Percentiles rank a stretch among this genome's conserved stretches.
phyloP scores from a whole-genome alignment of 2,888 invertebrate species.

The Spialia ferax region DNA sequence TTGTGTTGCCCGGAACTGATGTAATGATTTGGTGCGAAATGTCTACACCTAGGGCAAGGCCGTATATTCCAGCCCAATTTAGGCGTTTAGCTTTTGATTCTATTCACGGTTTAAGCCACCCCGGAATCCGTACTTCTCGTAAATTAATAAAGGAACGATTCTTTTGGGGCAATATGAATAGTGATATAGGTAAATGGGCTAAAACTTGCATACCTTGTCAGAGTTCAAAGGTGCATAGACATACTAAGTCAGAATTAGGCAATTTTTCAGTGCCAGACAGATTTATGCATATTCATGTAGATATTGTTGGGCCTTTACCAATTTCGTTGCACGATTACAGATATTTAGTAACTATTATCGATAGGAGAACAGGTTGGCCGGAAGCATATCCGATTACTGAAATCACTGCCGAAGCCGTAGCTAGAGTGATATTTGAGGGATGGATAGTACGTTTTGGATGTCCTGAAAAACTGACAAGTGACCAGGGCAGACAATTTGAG shows the following conservation, averaged over 20 bases:
- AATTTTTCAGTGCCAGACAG: neutral
- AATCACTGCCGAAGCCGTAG: neutral
- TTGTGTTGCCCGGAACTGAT: neutral
- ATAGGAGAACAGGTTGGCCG: conserved; percentile 4
- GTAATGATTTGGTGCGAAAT: conserved; percentile 1
- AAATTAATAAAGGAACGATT: conserved; percentile 1
- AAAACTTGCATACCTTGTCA: neutral
- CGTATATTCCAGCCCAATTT: conserved; percentile 4
- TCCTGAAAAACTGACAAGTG: neutral
- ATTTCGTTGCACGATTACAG: conserved; percentile 4
- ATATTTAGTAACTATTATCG: conserved; percentile 1
- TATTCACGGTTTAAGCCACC: conserved; percentile 2
- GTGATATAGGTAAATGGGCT: conserved; percentile 1
- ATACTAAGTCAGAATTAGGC: conserved; percentile 4
- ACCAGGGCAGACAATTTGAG: conserved; percentile 10
- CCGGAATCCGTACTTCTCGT: conserved; percentile 4
- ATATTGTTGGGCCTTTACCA: conserved; percentile 1
- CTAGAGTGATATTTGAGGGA: neutral
- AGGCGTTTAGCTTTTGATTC: conserved; percentile 1
- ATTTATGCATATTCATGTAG: neutral
- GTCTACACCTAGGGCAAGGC: neutral
- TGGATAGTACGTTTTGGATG: conserved; percentile 2
- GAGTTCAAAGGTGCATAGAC: neutral
- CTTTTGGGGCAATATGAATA: conserved; percentile 1
- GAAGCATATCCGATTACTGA: conserved; percentile 1